Base-by-base conservation (phyloP, 2,797 vertebrate genomes). In the Microhierax caerulescens region DNA sequence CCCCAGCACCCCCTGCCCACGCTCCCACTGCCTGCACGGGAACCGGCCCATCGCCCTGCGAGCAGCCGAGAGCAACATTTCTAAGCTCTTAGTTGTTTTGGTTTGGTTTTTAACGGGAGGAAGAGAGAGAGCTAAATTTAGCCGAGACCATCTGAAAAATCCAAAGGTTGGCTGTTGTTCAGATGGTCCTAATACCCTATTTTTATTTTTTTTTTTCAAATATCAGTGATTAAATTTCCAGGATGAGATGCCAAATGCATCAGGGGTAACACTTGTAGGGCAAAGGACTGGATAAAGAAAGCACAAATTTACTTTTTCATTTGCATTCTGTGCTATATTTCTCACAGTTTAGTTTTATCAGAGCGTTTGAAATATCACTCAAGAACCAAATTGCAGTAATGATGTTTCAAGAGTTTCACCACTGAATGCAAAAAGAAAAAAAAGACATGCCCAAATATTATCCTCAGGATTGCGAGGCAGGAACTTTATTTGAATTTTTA, bases 1-100 rank as follows among this genome's bases (percentile, higher is more conserved):
- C 96, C 97, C 97, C 98, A 97, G 97, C 97, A 97, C 97, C 75
- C 89, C 96, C 97, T 97, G 98, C 98, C 92, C 97, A 98, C 90
- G 96, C 98, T 98, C 98, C 95, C 84, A 89, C 43, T 90, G 95
- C 85, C 93, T 94, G 65, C 15, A 95, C 88, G 95, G 95, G 96
- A 97, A 94, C 68, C 91, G 96, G 82, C 80, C 93, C 93, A 70
- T 88, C 97, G 84, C 96, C 93, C 89, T 88, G 77, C 78, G 93
- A 95, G 81, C 97, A 97, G 86, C 88, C 17, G 22, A 93, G 93
- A 88, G 51, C 74, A 78, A 84, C 24, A 64, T 88, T 94, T 88
- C 81, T 83, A 70, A 93, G 50, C 50, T 95, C 74, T 92, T 74
- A 30, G 23, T 67, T 93, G 43, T 43, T 43, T 43, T 43, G 43